These are phyloP conservation scores for Taphrorychus bicolor DNA, from an alignment of 2,888 invertebrate genomes.

Conservation along the genomic window DNA sequence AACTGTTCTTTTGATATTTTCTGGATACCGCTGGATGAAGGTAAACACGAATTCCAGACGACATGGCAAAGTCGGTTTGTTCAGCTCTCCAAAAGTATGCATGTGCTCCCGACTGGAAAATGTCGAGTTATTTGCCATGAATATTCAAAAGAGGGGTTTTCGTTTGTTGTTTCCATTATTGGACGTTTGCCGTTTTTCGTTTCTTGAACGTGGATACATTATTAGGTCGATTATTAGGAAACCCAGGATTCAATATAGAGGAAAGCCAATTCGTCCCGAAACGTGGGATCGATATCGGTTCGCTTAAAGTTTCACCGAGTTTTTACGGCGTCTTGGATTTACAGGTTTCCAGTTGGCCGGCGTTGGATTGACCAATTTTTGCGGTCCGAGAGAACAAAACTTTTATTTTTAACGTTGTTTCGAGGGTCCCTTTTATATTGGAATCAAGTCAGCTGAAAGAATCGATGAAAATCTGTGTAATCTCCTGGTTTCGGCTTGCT, in stretches of 20 bases:
- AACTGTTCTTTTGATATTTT: constrained; percentile 38
- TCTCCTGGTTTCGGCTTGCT: background rate
- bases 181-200: background rate
- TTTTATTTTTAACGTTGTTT: constrained; percentile 41
- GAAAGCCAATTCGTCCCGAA: constrained; percentile 1
- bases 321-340: constrained; percentile 40
- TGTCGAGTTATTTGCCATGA: constrained; percentile 8
- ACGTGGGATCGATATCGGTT: constrained; percentile 15
- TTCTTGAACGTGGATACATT: background rate
- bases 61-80: constrained; percentile 25
- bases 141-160: constrained; percentile 6
- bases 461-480: constrained; percentile 37
- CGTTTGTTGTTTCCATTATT: constrained; percentile 5
- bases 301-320: constrained; percentile 36
- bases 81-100: constrained; percentile 37
- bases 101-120: constrained; percentile 33
- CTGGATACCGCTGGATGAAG: constrained; percentile 18
- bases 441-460: constrained; percentile 33
- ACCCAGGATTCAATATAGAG: background rate
- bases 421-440: constrained; percentile 37
- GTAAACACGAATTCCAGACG: constrained; percentile 36
- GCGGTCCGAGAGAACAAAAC: constrained; percentile 38
- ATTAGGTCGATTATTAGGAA: constrained; percentile 7
- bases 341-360: constrained; percentile 39
- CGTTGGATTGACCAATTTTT: constrained; percentile 41